Evolutionary conservation across 1,140 invertebrate species (phyloP).

Genomic region (Ectropis grisescens): DNA sequence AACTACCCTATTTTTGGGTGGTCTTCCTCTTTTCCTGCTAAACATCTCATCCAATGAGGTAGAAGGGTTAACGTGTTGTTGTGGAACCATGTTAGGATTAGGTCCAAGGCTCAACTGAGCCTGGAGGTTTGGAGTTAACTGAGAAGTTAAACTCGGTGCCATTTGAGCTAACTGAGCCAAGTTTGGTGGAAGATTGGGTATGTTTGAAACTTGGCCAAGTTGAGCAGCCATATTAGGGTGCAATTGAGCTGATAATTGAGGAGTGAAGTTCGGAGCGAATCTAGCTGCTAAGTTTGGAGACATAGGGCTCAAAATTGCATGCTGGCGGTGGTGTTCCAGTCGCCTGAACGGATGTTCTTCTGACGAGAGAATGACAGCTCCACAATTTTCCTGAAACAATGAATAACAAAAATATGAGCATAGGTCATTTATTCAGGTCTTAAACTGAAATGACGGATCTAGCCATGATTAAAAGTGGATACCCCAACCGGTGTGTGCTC

Average conservation of each 20-base stretch:
- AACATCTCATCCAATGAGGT: constrained; percentile 90
- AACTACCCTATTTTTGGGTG: constrained; percentile 92
- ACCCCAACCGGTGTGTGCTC: too few species aligned
- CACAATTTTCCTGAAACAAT: constrained; percentile 85
- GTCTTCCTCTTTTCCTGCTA: constrained; percentile 89
- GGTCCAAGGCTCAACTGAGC: constrained; percentile 53
- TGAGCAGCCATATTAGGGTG: constrained; percentile 61
- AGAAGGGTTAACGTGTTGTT: constrained; percentile 75
- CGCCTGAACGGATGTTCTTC: constrained; percentile 87
- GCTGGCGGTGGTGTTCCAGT: constrained; percentile 92
- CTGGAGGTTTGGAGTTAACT: constrained; percentile 50
- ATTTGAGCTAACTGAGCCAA: constrained; percentile 60
- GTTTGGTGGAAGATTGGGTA: constrained; percentile 52
- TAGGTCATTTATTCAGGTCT: too few species aligned
- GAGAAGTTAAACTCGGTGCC: constrained; percentile 65
- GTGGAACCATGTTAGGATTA: constrained; percentile 40
- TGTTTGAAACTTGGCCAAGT: constrained; percentile 47
- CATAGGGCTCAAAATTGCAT: constrained; percentile 73
- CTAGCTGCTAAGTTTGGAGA: constrained; percentile 72
- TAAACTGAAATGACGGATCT: too few species aligned
- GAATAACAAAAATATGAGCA: constrained; percentile 1
- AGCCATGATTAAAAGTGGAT: too few species aligned
- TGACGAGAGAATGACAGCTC: constrained; percentile 84
- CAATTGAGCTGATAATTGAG: constrained; percentile 52
- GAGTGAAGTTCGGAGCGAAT: constrained; percentile 58